A percentile compares a stretch with the other conserved stretches of the same genome.
These are phyloP conservation scores for Regulus satrapa DNA, from an alignment of 2,113 vertebrate species.

Conservation along the genomic window DNA sequence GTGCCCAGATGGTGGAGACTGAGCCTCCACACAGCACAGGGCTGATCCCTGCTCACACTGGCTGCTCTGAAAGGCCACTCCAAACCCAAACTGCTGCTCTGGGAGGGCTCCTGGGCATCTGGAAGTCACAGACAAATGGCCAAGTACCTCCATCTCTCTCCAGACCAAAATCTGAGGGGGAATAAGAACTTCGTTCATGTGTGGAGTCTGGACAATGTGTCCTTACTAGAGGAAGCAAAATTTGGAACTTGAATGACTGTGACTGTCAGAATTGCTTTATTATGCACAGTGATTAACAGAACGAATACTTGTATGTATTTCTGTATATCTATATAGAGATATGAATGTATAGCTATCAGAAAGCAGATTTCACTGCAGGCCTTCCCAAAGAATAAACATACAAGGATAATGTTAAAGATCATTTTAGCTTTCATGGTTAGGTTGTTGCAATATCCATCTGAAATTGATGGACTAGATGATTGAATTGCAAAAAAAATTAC, in stretches of 20 bases:
- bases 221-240: neutral
- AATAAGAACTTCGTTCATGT: neutral
- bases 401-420: constrained; percentile 24
- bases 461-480: constrained; percentile 57
- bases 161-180: neutral
- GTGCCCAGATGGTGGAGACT: neutral
- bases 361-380: neutral
- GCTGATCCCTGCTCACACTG: neutral
- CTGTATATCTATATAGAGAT: neutral
- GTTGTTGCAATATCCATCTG: constrained; percentile 46
- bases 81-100: neutral
- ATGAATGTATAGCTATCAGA: neutral
- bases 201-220: neutral
- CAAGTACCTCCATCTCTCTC: neutral
- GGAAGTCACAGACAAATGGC: neutral
- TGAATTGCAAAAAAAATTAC: constrained; percentile 43
- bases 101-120: neutral
- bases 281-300: neutral
- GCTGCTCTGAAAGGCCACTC: neutral
- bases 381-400: constrained; percentile 23
- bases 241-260: neutral
- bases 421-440: constrained; percentile 27
- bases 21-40: neutral
- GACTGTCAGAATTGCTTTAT: neutral
- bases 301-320: neutral